These are phyloP conservation scores for Cabera pusaria DNA, from an alignment of 2,888 invertebrate genomes.

Conservation along the genomic window DNA sequence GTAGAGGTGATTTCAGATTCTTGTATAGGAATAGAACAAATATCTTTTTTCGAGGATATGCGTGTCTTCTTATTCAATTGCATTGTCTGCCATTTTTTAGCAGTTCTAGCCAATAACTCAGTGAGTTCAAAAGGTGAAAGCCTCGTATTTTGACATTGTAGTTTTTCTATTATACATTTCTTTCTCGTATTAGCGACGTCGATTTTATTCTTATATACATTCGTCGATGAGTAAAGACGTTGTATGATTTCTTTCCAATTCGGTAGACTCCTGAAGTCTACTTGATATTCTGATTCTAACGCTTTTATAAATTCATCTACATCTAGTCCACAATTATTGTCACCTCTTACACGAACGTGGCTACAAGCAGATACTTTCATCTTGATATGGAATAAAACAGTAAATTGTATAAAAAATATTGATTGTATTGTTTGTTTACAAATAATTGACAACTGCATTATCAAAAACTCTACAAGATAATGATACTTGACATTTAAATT, in stretches of 20 bases:
- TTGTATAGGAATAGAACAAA: too few relatives aligned
- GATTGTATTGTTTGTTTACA: too few relatives aligned
- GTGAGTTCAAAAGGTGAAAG: constrained; percentile 62
- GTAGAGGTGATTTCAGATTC: too few relatives aligned
- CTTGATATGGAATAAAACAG: too few relatives aligned
- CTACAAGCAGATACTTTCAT: constrained; percentile 44
- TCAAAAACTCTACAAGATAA: too few relatives aligned
- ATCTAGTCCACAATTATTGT: constrained; percentile 40
- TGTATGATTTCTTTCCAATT: constrained; percentile 58
- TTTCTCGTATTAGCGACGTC: constrained; percentile 53
- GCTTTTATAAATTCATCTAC: constrained; percentile 53
- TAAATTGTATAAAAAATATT: too few relatives aligned
- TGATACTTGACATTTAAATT: too few relatives aligned
- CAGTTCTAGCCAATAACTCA: constrained; percentile 53
- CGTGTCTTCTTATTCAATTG: constrained; percentile 17
- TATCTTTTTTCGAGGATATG: constrained; percentile 22
- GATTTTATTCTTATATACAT: constrained; percentile 50
- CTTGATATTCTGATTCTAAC: constrained; percentile 52
- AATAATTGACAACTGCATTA: too few relatives aligned
- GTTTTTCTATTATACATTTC: constrained; percentile 53
- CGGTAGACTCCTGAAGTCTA: constrained; percentile 56
- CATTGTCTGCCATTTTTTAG: constrained; percentile 49
- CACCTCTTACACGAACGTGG: constrained; percentile 54
- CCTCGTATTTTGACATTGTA: constrained; percentile 51
- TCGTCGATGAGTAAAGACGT: constrained; percentile 44